Percentiles rank a stretch among this genome's conserved stretches.
phyloP scores from a whole-genome alignment of 2,113 vertebrate genomes.

The Dendropsophus ebraccatus region DNA sequence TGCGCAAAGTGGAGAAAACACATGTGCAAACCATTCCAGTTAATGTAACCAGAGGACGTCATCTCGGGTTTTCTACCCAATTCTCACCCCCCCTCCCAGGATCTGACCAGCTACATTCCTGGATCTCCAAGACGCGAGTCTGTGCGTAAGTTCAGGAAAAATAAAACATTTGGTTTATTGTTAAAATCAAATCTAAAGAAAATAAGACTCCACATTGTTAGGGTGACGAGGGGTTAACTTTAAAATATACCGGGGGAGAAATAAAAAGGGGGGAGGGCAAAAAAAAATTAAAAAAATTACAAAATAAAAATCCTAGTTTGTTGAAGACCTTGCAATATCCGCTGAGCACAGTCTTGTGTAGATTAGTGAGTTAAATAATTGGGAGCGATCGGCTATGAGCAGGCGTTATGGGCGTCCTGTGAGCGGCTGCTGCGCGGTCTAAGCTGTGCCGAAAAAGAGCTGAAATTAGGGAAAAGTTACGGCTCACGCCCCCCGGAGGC shows the following conservation, averaged over 20 bases:
- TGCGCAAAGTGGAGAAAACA: background rate
- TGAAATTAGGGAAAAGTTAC: background rate
- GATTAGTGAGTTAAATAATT: constrained; percentile 47
- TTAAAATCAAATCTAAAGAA: constrained; percentile 51
- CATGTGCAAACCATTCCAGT: constrained; percentile 3
- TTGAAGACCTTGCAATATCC: constrained; percentile 24
- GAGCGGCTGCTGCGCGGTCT: background rate
- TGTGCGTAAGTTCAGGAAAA: constrained; percentile 12
- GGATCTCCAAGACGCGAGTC: background rate
- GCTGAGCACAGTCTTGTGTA: constrained; percentile 18
- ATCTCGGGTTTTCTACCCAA: background rate
- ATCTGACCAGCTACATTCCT: background rate
- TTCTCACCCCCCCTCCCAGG: background rate
- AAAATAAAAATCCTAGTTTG: constrained; percentile 16
- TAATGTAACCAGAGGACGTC: constrained; percentile 1
- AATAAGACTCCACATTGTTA: constrained; percentile 27
- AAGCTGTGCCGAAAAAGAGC: constrained; percentile 19
- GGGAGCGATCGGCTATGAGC: constrained; percentile 23
- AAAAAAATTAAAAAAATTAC: background rate
- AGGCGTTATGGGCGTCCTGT: constrained; percentile 20
- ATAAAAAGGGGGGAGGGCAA: background rate
- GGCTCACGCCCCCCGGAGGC: background rate
- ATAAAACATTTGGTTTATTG: constrained; percentile 54
- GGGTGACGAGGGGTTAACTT: background rate
- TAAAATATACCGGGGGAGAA: background rate